Conservation (phyloP, 1,140 invertebrate genomes). For the Nephotettix cincticeps region DNA sequence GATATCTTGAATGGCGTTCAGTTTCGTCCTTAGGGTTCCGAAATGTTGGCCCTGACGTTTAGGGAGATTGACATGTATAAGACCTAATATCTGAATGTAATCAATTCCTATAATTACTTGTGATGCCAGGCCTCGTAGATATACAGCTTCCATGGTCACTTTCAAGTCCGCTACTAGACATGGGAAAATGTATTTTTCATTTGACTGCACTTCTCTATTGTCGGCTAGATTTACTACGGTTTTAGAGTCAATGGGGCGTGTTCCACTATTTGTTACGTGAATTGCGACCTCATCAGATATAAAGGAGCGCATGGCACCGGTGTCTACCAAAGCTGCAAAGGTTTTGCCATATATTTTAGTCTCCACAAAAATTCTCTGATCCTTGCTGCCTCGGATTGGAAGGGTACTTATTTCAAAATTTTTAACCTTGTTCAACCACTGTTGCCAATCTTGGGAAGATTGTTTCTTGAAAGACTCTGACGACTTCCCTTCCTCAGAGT, state of each 20-base stretch:
- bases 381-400: background rate
- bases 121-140: background rate
- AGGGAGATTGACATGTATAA: background rate
- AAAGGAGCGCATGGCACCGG: background rate
- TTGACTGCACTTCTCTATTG: too few species aligned
- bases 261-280: background rate
- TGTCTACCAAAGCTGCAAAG: background rate
- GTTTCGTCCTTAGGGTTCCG: background rate
- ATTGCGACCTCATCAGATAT: background rate
- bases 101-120: background rate
- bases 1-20: background rate
- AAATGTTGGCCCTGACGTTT: background rate
- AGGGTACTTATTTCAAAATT: background rate
- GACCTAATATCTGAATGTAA: background rate
- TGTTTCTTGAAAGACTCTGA: background rate
- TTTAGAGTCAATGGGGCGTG: background rate
- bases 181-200: background rate
- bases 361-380: background rate
- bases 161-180: background rate
- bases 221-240: background rate
- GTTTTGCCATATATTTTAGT: background rate
- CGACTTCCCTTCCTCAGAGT: background rate
- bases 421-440: background rate
- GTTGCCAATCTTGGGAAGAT: background rate
- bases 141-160: background rate